phyloP scores from a whole-genome alignment of 92 coral and sea anemone species.

The Pocillopora grandis region DNA sequence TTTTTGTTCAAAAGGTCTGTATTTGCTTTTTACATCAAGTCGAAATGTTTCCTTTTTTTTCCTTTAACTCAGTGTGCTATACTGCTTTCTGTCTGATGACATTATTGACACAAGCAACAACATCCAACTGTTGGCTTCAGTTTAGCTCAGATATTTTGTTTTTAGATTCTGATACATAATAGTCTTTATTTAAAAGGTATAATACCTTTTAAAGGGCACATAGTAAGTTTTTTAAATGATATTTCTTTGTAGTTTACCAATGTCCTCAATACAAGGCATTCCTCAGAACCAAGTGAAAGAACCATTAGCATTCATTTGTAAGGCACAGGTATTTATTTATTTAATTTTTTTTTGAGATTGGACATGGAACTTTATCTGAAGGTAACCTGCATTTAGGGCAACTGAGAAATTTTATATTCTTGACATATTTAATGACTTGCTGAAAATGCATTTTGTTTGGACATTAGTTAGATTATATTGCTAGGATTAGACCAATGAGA shows the following conservation, averaged over 20 bases:
- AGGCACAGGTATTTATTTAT: conserved; percentile 69
- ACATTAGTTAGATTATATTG: too few relatives aligned
- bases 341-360: neutral
- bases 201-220: neutral
- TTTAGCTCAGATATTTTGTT: neutral
- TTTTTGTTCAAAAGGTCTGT: too few relatives aligned
- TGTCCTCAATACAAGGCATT: conserved; percentile 20
- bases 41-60: too few relatives aligned
- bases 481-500: too few relatives aligned
- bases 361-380: neutral
- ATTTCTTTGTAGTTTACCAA: neutral
- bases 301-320: conserved; percentile 84
- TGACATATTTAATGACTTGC: too few relatives aligned
- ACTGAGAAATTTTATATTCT: neutral
- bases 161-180: neutral
- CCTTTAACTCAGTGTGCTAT: too few relatives aligned
- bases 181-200: neutral
- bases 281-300: conserved; percentile 63
- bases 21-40: too few relatives aligned
- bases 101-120: too few relatives aligned
- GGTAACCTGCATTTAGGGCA: neutral
- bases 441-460: too few relatives aligned
- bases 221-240: neutral
- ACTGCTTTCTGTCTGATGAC: too few relatives aligned
- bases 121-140: too few relatives aligned